Percentiles rank a stretch among this genome's conserved stretches.
These are phyloP conservation scores for Aphodius granarius DNA, from an alignment of 2,888 invertebrate species.

Conservation along the genomic window DNA sequence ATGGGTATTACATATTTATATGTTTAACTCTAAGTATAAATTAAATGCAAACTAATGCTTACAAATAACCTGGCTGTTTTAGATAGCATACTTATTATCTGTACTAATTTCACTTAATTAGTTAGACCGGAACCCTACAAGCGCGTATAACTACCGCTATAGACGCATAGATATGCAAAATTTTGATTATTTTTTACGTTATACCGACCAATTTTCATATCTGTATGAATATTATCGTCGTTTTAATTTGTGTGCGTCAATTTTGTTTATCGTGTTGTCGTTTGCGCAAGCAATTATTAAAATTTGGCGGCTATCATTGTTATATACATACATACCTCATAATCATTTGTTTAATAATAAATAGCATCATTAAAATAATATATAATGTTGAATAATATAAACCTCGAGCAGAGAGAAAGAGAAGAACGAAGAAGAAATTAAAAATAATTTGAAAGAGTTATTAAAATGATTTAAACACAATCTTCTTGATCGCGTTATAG, in stretches of 20 bases:
- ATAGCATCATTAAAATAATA: no score
- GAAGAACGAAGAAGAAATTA: no score
- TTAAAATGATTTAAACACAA: not conserved
- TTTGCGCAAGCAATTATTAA: not conserved
- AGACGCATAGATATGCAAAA: not conserved
- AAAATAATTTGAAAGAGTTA: no score
- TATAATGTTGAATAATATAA: no score
- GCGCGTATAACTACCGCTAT: not conserved
- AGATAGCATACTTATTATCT: not conserved
- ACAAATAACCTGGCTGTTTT: not conserved
- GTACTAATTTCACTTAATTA: not conserved
- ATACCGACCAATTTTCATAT: not conserved
- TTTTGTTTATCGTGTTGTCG: not conserved
- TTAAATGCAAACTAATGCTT: not conserved
- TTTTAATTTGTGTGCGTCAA: not conserved
- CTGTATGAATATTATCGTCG: not conserved
- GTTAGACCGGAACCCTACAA: not conserved
- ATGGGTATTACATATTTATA: not conserved
- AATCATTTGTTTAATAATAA: no score
- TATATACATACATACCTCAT: not conserved
- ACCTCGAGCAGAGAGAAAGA: no score
- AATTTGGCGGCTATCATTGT: not conserved
- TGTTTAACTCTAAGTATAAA: not conserved
- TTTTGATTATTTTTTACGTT: not conserved
- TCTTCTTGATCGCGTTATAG: not conserved